Evolutionary conservation across 2,888 invertebrate species (phyloP), one percentile per base, ranked within the genome.

Genomic region (Melipona bicolor): DNA sequence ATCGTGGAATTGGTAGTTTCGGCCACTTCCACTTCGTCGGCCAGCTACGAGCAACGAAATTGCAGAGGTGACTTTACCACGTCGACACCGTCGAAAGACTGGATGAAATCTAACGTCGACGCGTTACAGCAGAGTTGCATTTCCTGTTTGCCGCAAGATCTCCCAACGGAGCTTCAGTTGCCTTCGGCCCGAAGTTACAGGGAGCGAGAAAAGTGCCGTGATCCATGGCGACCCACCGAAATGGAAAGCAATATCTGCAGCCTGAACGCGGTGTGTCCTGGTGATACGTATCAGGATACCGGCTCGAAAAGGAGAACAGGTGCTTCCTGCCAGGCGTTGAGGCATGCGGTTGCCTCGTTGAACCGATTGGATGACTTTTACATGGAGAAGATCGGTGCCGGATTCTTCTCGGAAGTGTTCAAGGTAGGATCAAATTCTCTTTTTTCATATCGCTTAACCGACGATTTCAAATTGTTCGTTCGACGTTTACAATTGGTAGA

Each of bases 371-470:
- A 99, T 95, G 99, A 99, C 96, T 99, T 99, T 95, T 96, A 97
- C 89, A 96, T 97, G 94, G 98, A 98, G 95, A 98, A 98, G 95
- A 98, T 99, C 92, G 99, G 99, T 70, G 96, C 97, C 73, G 99
- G 99, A 87, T 99, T 99, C 95, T 99, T 99, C 96, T 99, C 99
- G 6, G 98, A 99, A 95, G 99, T 99, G 86, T 99, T 98, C 95
- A 99, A 99, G 97, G 99, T 99, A 95, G 96, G 96, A 95, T 24
- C 52, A 3, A 0, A 4, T 5, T 70, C n/a, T 27, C 27, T 27
- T n/a, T 27, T 52, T 15, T 61, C 9, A 9, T 24, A 15, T 49
- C 56, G 32, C 67, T 21, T 64, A 56, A 59, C n/a, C 13, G 0
- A 15, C 0, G 15, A 5, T 5, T n/a, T 24, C 2, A 15, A 5